Conservation (phyloP, 2,888 invertebrate species). For the Fabriciana adippe region DNA sequence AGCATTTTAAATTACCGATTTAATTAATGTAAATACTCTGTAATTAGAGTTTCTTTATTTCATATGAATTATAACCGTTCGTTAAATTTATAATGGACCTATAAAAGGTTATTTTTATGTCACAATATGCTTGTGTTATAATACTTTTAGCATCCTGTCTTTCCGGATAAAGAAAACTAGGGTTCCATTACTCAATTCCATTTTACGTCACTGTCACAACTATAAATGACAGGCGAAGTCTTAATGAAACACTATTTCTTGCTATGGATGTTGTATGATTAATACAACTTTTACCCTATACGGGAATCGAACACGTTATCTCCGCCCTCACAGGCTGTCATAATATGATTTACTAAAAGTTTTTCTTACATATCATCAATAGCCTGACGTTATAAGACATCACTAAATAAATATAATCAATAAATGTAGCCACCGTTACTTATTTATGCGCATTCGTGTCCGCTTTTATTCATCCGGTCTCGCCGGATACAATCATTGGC, state of each 20-base stretch:
- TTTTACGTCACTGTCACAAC: no score
- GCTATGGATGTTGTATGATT: no score
- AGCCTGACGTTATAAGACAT: background rate
- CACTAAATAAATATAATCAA: slow-evolving; percentile 8
- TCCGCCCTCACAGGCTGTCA: no score
- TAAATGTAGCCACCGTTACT: slow-evolving; percentile 6
- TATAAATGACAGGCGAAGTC: no score
- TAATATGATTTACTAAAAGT: no score
- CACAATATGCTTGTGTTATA: no score
- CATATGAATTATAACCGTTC: background rate
- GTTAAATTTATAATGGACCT: background rate
- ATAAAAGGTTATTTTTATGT: background rate
- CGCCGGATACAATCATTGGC: slow-evolving; percentile 71
- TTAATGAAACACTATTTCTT: no score
- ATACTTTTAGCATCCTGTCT: no score
- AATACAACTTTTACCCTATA: no score
- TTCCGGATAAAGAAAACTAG: no score
- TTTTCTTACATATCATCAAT: slow-evolving; percentile 1
- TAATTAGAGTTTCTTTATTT: slow-evolving; percentile 17
- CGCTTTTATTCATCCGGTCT: slow-evolving; percentile 63
- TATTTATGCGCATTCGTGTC: slow-evolving; percentile 55
- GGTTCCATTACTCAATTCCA: no score
- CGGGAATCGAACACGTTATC: no score
- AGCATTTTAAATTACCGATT: slow-evolving; percentile 9
- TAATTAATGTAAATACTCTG: slow-evolving; percentile 15